phyloP scores from a whole-genome alignment of 2,888 invertebrate genomes.

The Tetropium fuscum region DNA sequence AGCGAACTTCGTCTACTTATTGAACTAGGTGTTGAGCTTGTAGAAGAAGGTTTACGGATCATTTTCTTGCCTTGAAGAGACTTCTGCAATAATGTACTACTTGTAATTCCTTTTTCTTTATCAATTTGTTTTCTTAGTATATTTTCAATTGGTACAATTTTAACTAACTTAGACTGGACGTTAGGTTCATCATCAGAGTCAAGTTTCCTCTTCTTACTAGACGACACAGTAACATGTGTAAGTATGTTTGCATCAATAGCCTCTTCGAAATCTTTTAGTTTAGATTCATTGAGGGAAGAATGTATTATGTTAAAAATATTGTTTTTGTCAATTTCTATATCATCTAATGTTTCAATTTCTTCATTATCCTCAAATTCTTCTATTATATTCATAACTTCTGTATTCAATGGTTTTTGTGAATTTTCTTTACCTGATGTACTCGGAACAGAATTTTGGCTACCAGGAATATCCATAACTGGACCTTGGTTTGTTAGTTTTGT shows the following conservation, averaged over 20 bases:
- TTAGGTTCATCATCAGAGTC: slow-evolving; percentile 18
- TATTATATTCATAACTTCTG: slow-evolving; percentile 14
- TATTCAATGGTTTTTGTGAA: slow-evolving; percentile 5
- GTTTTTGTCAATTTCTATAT: slow-evolving; percentile 40
- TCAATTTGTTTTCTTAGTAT: slow-evolving; percentile 43
- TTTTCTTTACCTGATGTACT: neutral
- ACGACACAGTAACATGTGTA: neutral
- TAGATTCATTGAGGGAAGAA: slow-evolving; percentile 46
- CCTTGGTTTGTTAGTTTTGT: too few species aligned
- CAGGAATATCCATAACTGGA: too few species aligned
- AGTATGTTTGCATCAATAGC: neutral
- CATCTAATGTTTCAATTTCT: slow-evolving; percentile 27
- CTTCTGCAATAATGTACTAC: slow-evolving; percentile 24
- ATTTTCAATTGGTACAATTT: slow-evolving; percentile 48
- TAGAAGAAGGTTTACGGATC: slow-evolving; percentile 23
- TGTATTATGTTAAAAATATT: slow-evolving; percentile 54
- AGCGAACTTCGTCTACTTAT: slow-evolving; percentile 23
- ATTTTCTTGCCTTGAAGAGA: slow-evolving; percentile 30
- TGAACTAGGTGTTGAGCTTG: slow-evolving; percentile 28
- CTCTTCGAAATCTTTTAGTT: neutral
- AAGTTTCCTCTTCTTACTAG: slow-evolving; percentile 43
- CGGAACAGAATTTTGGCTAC: too few species aligned
- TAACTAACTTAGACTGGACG: slow-evolving; percentile 45
- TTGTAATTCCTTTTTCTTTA: slow-evolving; percentile 23
- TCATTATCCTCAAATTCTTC: slow-evolving; percentile 26